Conservation (phyloP, 2,888 invertebrate species). For the Pammene aurita region DNA sequence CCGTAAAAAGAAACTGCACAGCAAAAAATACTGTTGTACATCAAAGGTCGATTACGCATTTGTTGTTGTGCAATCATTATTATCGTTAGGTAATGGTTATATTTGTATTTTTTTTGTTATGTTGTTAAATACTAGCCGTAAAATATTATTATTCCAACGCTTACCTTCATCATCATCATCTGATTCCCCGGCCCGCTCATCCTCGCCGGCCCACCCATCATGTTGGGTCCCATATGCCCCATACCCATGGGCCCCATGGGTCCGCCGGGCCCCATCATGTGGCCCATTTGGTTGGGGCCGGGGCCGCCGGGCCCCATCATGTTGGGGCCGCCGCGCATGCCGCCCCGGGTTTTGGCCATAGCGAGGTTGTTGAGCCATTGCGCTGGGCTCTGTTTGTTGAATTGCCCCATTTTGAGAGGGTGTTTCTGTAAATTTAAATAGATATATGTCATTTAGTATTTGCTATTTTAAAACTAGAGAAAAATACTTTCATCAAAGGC, state of each 20-base stretch:
- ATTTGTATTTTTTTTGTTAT: too few species aligned
- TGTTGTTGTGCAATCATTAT: too few species aligned
- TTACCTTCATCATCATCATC: conserved; percentile 74
- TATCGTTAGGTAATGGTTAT: too few species aligned
- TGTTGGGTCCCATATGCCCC: conserved; percentile 79
- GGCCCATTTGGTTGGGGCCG: conserved; percentile 78
- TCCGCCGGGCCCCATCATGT: conserved; percentile 73
- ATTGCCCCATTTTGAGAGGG: conserved; percentile 94
- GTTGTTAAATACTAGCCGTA: too few species aligned
- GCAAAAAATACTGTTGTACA: too few species aligned
- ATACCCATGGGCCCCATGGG: conserved; percentile 80
- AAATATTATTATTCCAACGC: background rate
- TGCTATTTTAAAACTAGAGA: too few species aligned
- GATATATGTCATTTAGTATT: background rate
- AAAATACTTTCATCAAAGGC: too few species aligned
- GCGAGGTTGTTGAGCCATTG: conserved; percentile 91
- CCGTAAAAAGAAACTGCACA: too few species aligned
- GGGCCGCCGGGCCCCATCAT: conserved; percentile 66
- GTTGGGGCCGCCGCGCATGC: conserved; percentile 81
- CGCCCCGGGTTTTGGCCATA: conserved; percentile 88
- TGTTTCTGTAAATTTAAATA: conserved; percentile 88
- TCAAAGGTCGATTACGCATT: too few species aligned
- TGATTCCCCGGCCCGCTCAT: conserved; percentile 76
- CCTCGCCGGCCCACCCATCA: conserved; percentile 73
- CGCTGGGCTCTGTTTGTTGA: conserved; percentile 91